Base-by-base conservation (phyloP, 2,113 vertebrate genomes). In the Pituophis catenifer region DNA sequence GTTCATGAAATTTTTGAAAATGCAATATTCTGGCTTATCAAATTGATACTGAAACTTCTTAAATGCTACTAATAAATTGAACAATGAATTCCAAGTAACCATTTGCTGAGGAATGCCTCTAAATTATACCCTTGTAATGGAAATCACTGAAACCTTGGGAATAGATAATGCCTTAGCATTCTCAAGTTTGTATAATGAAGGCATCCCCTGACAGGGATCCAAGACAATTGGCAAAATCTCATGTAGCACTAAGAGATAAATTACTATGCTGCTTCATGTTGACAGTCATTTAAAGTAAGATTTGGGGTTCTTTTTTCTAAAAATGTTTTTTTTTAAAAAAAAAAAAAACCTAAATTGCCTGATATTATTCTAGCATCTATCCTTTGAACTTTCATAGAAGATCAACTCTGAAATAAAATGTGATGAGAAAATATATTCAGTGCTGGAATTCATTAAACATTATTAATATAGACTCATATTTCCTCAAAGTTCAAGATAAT, bases 131-230 rank as follows among this genome's bases (percentile, higher is more conserved):
- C 88, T 91, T 55, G 23, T 94, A 90, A 65, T 86, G 70, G 95
- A 88, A 91, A 93, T 89, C 57, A 85, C 88, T 93, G 89, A 90
- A 86, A 89, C 9, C 93, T 94, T 95, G 57, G 59, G 92, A 86
- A 94, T 95, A 89, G 65, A 94, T 86, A 96, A 97, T 96, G 95
- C 91, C 93, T 91, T 95, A 94, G 93, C 89, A 97, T 92, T 95
- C 86, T 91, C 44, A 92, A 23, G 19, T 44, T 91, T 90, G 91
- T 91, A 85, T 65, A 88, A 95, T 94, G 52, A 0, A 0, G 58
- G 95, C 87, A 89, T 93, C 21, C 89, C 91, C 92, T 96, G 94
- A 94, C 93, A 96, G 59, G 9, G 70, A 95, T 85, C 89, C 92
- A 89, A 90, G 52, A 93, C 29, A 85, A 70, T 86, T 95, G 93